Evolutionary conservation across 2,888 invertebrate species (phyloP), one percentile per base, ranked within the genome.

Genomic region (Priocnemis perturbator): DNA sequence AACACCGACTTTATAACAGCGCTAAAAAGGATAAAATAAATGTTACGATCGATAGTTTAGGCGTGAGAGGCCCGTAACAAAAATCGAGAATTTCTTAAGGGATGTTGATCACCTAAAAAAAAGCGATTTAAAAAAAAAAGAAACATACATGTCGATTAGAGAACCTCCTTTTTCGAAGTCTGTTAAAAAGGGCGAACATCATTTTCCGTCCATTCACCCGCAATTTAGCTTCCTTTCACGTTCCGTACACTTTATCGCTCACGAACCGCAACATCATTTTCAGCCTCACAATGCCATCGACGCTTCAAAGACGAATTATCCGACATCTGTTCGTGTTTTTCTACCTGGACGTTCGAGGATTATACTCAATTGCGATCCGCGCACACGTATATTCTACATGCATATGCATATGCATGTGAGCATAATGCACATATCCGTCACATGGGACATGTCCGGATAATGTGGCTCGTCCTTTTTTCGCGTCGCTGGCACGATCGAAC

Each of bases 201-300:
- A 83, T 78, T 81, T 74, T 65, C 60, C 63, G 64, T 67, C 73
- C 73, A 85, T 87, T 87, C 86, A 84, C 69, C 65, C 73, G 74
- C 82, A 85, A 87, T 87, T 87, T 83, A 76, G 78, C 68, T 69
- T 76, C 77, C 81, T 78, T 87, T 87, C 83, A 86, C 71, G 14
- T 58, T 11, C 23, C 47, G 58, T 50, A 44, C 50, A 19, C 65
- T 45, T 5, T n/a, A 2, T 17, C 53, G 60, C 70, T 70, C 74
- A 76, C 74, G 82, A 84, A 84, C 84, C 85, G 81, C 86, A 86
- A 83, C 82, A 83, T 83, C 76, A 79, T 79, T 81, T 81, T 82
- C 72, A 67, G 50, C 62, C 69, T 73, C 64, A 80, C 82, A 79
- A 83, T 79, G 53, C 69, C 76, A 81, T 80, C 78, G 81, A 80